Conservation (phyloP, 2,113 vertebrate genomes). For the western clawed frog (Xenopus tropicalis) region DNA sequence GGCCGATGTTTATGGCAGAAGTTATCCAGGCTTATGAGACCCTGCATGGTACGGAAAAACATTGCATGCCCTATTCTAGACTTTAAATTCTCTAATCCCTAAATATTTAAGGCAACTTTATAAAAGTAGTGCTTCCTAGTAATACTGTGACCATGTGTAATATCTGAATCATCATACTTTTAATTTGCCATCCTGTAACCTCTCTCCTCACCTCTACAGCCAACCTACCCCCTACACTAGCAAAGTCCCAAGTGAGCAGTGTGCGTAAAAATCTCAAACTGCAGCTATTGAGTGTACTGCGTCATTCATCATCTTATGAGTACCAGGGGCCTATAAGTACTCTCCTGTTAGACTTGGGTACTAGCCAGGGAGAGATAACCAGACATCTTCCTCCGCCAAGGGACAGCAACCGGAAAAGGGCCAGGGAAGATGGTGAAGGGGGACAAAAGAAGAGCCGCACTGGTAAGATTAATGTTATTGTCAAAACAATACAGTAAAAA, state of each 20-base stretch:
- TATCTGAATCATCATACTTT: too few species aligned
- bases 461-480: conserved; percentile 61
- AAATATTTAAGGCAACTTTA: too few species aligned
- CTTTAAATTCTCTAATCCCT: background rate
- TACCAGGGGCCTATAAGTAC: conserved; percentile 91
- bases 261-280: conserved; percentile 93
- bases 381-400: conserved; percentile 74
- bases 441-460: conserved; percentile 87
- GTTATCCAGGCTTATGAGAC: conserved; percentile 94
- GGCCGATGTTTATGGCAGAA: conserved; percentile 95
- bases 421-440: conserved; percentile 74
- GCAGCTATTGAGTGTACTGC: conserved; percentile 82
- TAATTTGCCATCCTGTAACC: too few species aligned
- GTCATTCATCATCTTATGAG: conserved; percentile 82
- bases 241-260: conserved; percentile 95
- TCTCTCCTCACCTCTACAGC: conserved; percentile 57
- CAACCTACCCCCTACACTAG: conserved; percentile 87
- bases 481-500: too few species aligned
- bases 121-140: too few species aligned
- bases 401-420: conserved; percentile 73
- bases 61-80: background rate
- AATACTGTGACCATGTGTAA: too few species aligned
- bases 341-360: conserved; percentile 87
- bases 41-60: conserved; percentile 71
- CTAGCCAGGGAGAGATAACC: conserved; percentile 81